A percentile compares a stretch with the other conserved stretches of the same genome.
These are phyloP conservation scores for Nomada fucata DNA, from an alignment of 2,888 invertebrate species.

Conservation along the genomic window DNA sequence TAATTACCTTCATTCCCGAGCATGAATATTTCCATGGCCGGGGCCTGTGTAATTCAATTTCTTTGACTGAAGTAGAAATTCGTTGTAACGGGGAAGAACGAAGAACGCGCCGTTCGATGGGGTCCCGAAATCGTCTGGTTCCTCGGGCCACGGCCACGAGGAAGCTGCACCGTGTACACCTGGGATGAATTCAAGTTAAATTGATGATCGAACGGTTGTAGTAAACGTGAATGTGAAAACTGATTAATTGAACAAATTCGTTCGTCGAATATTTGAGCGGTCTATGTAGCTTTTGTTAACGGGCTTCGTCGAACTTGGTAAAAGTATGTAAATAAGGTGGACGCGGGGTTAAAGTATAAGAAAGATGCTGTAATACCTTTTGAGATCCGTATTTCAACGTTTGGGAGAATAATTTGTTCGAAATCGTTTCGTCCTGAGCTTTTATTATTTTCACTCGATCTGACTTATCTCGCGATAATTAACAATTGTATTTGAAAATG, in stretches of 20 bases:
- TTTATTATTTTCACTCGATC: no score
- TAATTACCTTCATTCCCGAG: constrained; percentile 58
- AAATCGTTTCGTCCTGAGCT: no score
- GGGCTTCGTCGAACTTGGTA: background rate
- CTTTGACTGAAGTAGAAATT: constrained; percentile 50
- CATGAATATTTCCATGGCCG: constrained; percentile 49
- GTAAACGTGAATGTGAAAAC: background rate
- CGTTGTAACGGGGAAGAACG: constrained; percentile 41
- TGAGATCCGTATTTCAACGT: no score
- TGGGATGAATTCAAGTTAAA: constrained; percentile 34
- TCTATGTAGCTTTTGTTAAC: background rate
- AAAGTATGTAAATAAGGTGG: no score
- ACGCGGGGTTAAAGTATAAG: no score
- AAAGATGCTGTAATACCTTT: no score
- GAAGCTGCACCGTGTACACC: constrained; percentile 1
- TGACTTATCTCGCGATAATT: no score
- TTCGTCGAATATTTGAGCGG: no score
- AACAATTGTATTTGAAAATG: no score
- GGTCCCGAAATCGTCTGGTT: constrained; percentile 37
- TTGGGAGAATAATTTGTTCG: no score
- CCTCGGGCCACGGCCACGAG: background rate
- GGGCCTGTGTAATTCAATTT: constrained; percentile 55
- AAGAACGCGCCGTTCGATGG: constrained; percentile 34
- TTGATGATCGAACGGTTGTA: background rate
- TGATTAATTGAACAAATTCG: background rate